Percentiles rank a stretch among this genome's conserved stretches.
These are phyloP conservation scores for Drosophila mayri DNA, from an alignment of 1,140 invertebrate species.

Conservation along the genomic window DNA sequence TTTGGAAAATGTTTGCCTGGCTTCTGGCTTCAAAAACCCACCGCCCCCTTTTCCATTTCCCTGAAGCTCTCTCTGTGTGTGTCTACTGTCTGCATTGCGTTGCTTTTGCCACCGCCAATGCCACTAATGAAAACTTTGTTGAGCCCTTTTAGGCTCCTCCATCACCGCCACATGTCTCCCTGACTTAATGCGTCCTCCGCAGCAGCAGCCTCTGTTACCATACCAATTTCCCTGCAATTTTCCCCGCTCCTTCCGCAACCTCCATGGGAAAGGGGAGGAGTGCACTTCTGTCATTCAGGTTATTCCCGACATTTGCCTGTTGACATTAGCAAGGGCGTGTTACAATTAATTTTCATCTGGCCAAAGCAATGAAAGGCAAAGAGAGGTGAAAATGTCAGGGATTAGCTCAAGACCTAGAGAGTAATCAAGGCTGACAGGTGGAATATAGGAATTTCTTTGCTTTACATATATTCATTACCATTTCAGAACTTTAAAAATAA, in stretches of 20 bases:
- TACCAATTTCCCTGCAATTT: constrained; percentile 1
- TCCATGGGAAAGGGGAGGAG: constrained; percentile 37
- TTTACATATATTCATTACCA: background rate
- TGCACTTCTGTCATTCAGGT: constrained; percentile 67
- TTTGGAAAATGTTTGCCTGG: constrained; percentile 70
- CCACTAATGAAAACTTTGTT: constrained; percentile 80
- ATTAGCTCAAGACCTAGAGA: background rate
- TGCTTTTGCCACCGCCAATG: constrained; percentile 62
- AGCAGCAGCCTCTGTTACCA: constrained; percentile 2
- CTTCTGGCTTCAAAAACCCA: constrained; percentile 27
- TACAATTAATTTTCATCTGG: constrained; percentile 65
- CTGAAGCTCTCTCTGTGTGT: constrained; percentile 7
- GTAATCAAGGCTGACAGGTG: background rate
- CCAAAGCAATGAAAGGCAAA: constrained; percentile 48
- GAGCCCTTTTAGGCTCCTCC: constrained; percentile 75
- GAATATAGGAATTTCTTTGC: too few relatives aligned
- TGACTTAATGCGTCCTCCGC: constrained; percentile 47
- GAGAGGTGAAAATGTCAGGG: constrained; percentile 8
- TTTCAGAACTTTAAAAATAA: background rate
- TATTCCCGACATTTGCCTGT: constrained; percentile 58
- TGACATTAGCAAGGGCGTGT: constrained; percentile 54
- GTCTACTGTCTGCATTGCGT: constrained; percentile 40
- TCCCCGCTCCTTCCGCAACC: constrained; percentile 3
- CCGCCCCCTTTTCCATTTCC: background rate
- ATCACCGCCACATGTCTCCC: constrained; percentile 63